Base-by-base conservation (phyloP, 2,888 invertebrate species). In the Drosophila hamatofila region DNA sequence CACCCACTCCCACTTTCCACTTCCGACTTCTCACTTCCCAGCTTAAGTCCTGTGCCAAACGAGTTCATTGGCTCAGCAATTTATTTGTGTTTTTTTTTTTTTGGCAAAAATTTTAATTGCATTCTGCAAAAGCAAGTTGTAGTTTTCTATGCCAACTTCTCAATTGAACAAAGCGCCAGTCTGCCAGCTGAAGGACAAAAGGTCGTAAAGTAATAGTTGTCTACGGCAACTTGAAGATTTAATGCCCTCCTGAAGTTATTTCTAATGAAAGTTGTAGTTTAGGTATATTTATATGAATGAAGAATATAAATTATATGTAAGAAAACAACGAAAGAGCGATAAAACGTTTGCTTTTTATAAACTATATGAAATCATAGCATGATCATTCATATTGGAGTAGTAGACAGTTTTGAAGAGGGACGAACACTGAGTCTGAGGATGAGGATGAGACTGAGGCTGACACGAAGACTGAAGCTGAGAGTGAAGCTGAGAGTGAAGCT, bases 21-120 rank as follows among this genome's bases (percentile, higher is more conserved):
- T 48, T 7, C 5, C 48, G 12, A 21, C 33, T 49, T 21, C 33
- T 9, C 27, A n/a, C n/a, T 30, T 35, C 33, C 18, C 7, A 7
- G 21, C 21, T 33, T 9, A n/a, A 42, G 37, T 42, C 30, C 41
- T 41, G 78, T 44, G 58, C 46, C 55, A 37, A 57, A 74, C 75
- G 71, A 78, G 84, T 86, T 84, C 84, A 84, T 84, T 86, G 89
- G 87, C 84, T 83, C 27, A 37, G 48, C 27, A 49, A 18, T 11
- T 42, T 27, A 2, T 37, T 27, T n/a, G n/a, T 8, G 2, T 1
- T 39, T 39, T 3, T 18, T 18, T 42, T 25, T 69, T 61, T 65
- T 65, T 44, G 64, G 23, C 25, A 49, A 74, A 76, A 68, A 87
- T 86, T 84, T 88, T 88, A 84, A 84, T 84, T 88, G 89, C 84